phyloP scores from a whole-genome alignment of 1,140 invertebrate species.

The Hermetia illucens region DNA sequence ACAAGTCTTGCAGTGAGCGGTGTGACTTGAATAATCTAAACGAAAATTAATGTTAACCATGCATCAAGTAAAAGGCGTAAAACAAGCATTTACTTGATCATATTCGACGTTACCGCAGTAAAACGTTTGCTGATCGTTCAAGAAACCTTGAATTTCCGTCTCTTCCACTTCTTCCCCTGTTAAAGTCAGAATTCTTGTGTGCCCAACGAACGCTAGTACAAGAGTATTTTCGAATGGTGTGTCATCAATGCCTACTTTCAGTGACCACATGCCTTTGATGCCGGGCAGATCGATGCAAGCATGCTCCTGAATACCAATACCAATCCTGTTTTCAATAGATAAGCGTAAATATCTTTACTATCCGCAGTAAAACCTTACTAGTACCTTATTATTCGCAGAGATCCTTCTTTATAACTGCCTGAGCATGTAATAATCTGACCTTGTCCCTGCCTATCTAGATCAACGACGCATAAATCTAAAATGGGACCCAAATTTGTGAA shows the following conservation, averaged over 20 bases:
- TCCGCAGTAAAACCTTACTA: background rate
- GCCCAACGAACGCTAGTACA: constrained; percentile 86
- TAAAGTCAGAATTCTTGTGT: constrained; percentile 76
- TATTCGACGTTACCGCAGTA: constrained; percentile 79
- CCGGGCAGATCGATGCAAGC: constrained; percentile 92
- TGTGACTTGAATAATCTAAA: constrained; percentile 46
- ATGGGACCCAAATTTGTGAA: constrained; percentile 97
- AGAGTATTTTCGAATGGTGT: constrained; percentile 64
- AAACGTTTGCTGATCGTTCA: constrained; percentile 83
- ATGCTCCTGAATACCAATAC: constrained; percentile 95
- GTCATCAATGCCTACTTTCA: constrained; percentile 53
- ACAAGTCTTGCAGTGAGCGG: constrained; percentile 53
- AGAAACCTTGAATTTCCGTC: constrained; percentile 81
- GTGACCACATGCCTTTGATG: constrained; percentile 94
- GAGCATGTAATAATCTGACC: constrained; percentile 97
- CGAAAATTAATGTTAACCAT: background rate
- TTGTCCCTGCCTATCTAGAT: constrained; percentile 92
- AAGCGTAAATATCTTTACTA: constrained; percentile 1
- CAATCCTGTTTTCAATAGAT: constrained; percentile 48
- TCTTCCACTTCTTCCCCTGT: constrained; percentile 95
- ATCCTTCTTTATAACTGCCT: constrained; percentile 92
- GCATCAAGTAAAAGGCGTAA: background rate
- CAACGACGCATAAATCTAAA: constrained; percentile 94
- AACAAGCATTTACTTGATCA: constrained; percentile 63
- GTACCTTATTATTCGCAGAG: constrained; percentile 74